Conservation (phyloP, 2,113 vertebrate genomes). For the Tragelaphus scriptus region DNA sequence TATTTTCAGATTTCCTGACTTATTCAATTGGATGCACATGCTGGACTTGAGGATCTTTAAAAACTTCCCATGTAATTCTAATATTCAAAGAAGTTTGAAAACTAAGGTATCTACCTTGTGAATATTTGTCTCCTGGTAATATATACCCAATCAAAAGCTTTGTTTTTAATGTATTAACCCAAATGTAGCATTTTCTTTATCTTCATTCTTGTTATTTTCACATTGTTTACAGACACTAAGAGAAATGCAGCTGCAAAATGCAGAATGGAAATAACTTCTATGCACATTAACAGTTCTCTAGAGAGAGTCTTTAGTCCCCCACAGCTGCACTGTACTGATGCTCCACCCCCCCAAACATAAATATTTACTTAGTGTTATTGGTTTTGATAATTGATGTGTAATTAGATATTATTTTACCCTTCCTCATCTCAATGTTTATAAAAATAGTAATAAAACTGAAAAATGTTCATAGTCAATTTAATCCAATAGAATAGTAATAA, state of each 20-base stretch:
- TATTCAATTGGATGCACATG: neutral
- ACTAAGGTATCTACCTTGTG: neutral
- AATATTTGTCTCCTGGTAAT: neutral
- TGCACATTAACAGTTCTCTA: neutral
- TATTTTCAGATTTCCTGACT: neutral
- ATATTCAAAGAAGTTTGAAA: neutral
- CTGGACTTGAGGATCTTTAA: neutral
- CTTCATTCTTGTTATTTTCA: neutral
- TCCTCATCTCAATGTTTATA: slow-evolving; percentile 41
- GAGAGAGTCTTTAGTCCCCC: neutral
- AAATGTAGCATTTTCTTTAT: neutral
- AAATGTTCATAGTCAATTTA: slow-evolving; percentile 15
- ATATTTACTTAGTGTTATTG: slow-evolving; percentile 13
- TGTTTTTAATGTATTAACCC: neutral
- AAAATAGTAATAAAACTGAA: neutral
- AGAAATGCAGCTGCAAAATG: slow-evolving; percentile 5
- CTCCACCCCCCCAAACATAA: neutral
- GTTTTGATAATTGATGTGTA: neutral
- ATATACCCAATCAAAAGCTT: neutral
- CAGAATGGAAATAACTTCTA: neutral
- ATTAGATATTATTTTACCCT: neutral
- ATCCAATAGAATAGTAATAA: neutral
- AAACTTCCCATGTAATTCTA: neutral
- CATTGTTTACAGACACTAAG: neutral
- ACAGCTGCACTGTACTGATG: neutral